Evolutionary conservation across 2,113 vertebrate species (phyloP).

Genomic region (Galeopterus variegatus): DNA sequence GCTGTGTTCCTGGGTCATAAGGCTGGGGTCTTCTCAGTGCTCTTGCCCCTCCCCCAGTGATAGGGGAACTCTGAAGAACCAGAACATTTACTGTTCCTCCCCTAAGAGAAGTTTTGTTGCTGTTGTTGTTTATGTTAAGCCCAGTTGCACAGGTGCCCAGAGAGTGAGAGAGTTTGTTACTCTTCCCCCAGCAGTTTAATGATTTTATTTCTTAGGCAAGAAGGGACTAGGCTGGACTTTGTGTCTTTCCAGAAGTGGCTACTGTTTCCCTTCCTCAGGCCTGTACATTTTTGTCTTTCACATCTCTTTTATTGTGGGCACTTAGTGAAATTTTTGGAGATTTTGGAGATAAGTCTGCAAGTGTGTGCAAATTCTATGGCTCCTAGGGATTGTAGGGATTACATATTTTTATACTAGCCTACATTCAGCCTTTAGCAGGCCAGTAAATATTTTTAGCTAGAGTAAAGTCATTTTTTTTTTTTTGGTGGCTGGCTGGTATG

Average conservation of each 20-base stretch:
- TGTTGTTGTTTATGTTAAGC: not conserved
- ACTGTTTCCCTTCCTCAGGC: not conserved
- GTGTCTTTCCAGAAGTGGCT: not conserved
- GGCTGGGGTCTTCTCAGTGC: not conserved
- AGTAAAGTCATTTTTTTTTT: not conserved
- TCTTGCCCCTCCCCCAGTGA: not conserved
- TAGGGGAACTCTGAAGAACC: not conserved
- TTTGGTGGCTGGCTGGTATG: no score
- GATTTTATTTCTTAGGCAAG: not conserved
- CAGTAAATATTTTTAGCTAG: slow-evolving; percentile 37
- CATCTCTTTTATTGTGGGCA: not conserved
- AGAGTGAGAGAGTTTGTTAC: not conserved
- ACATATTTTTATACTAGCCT: not conserved
- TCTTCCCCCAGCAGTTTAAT: not conserved
- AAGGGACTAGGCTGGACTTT: not conserved
- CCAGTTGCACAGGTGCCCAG: not conserved
- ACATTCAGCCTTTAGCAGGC: not conserved
- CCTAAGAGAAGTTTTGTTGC: not conserved
- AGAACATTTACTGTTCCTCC: not conserved
- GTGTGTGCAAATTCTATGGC: not conserved
- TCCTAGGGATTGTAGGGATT: not conserved
- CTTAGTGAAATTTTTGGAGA: not conserved
- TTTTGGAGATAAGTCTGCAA: not conserved
- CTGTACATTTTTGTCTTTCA: not conserved
- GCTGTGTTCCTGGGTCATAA: not conserved